phyloP scores from a whole-genome alignment of 2,113 vertebrate genomes.

The Ascaphus truei region DNA sequence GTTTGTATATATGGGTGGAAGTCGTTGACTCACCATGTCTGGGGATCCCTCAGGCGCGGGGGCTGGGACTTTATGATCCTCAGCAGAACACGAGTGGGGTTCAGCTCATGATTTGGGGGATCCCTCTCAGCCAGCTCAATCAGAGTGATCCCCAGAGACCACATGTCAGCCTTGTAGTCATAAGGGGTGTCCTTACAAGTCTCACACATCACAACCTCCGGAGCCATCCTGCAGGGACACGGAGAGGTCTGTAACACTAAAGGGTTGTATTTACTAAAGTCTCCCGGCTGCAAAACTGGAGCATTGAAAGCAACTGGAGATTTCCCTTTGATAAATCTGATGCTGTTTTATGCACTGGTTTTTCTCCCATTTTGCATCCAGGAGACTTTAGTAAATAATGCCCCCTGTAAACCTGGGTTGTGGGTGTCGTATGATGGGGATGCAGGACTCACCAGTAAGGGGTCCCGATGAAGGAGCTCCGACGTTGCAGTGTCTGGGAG shows the following conservation, averaged over 20 bases:
- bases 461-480: slow-evolving; percentile 62
- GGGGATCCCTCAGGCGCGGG: slow-evolving; percentile 49
- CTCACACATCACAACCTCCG: slow-evolving; percentile 66
- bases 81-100: slow-evolving; percentile 63
- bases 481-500: slow-evolving; percentile 49
- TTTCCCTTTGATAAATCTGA: no score
- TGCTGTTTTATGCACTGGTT: no score
- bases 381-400: no score
- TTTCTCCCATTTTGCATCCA: no score
- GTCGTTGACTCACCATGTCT: slow-evolving; percentile 47
- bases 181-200: slow-evolving; percentile 63
- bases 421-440: no score
- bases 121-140: slow-evolving; percentile 66
- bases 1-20: not conserved
- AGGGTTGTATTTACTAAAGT: no score
- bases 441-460: slow-evolving; percentile 57
- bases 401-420: no score
- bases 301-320: no score
- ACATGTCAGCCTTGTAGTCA: slow-evolving; percentile 59
- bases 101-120: slow-evolving; percentile 63
- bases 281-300: no score
- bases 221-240: slow-evolving; percentile 56
- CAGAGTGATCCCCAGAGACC: slow-evolving; percentile 68
- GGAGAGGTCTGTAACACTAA: no score
- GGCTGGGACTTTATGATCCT: slow-evolving; percentile 60